Base-by-base conservation (phyloP, 1,140 invertebrate species). In the Drosophila chauvacae region DNA sequence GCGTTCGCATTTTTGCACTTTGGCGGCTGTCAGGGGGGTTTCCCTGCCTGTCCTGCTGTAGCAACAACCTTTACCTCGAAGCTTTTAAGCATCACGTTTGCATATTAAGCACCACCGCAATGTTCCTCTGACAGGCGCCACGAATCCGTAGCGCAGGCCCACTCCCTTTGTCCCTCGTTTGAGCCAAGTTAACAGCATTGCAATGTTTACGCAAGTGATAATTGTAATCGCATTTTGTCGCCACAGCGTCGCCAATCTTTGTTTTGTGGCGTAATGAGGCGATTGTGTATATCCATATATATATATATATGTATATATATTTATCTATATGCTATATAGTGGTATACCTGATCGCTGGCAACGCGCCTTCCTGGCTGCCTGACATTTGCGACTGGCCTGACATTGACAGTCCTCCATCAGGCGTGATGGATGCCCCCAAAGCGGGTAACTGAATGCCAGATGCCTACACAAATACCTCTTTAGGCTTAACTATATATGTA, bases 161-260 rank as follows among this genome's bases (percentile, higher is more conserved):
- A 47, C 59, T 63, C 30, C 20, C 45, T 35, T 28, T 20, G n/a
- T 39, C 35, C 28, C 53, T 37, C 23, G 30, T 33, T 51, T 45
- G n/a, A 59, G 58, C 58, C 82, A 71, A 85, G 74, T 86, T 73
- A 79, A 79, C 73, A 90, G 77, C 81, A 85, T 81, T 75, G 80
- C 69, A 68, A 85, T 90, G 85, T 88, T 90, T 90, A 79, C 75
- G 63, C 84, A 88, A 85, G 85, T 88, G 84, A 85, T 90, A 88
- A 90, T 88, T 90, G 84, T 81, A 72, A 80, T 74, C 44, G 57
- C 30, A 14, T 58, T 44, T 55, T 74, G 81, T 65, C 85, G 84
- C 77, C 85, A 78, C 61, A 35, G 47, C 55, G 84, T 75, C 84
- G 84, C 77, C 80, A 63, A 56, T 58, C 53, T 53, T 58, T 71